Base-by-base conservation (phyloP, 2,797 vertebrate species). In the Phrynocephalus vlangalii region DNA sequence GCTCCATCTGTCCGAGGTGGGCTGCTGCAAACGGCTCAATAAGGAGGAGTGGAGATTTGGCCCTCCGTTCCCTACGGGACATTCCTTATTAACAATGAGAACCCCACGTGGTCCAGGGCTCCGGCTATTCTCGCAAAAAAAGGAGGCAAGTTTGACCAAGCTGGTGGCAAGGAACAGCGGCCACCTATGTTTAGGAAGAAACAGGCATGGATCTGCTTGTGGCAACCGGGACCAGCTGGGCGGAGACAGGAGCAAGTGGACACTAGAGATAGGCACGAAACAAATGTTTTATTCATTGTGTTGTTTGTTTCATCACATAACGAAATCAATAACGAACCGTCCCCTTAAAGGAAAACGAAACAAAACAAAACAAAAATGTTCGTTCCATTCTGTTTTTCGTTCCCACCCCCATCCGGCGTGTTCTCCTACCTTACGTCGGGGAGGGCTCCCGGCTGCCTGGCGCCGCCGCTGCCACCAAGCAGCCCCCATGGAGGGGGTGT, bases 1-100 rank as follows among this genome's bases (percentile, higher is more conserved):
- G 95, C 95, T 96, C 94, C 96, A 97, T 96, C 96, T 97, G 96
- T 86, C 93, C 91, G 2, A 24, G 24, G 95, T 93, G 90, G 94
- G 95, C 95, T 96, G 95, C 95, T 96, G 96, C 87, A 1, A 93
- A 91, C 67, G 90, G 91, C 86, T 66, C 87, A 73, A 87, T 86
- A 92, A 73, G 30, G 77, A 22, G 76, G 91, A 85, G 79, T 52
- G 63, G 89, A 92, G 83, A 91, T 70, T 94, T 77, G 93, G 93
- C 0, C 71, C 90, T 82, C 77, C 38, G 28, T 83, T 95, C 94
- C 95, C 95, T 96, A 95, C 95, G 95, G 96, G 92, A 93, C 88
- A 88, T 85, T 93, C 89, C 91, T 85, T 94, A 77, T 88, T 90
- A 90, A 94, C 93, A 95, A 96, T 93, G 87, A 90, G 87, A 86